phyloP scores from a whole-genome alignment of 2,797 vertebrate genomes.

The Pseudomugil gertrudae region DNA sequence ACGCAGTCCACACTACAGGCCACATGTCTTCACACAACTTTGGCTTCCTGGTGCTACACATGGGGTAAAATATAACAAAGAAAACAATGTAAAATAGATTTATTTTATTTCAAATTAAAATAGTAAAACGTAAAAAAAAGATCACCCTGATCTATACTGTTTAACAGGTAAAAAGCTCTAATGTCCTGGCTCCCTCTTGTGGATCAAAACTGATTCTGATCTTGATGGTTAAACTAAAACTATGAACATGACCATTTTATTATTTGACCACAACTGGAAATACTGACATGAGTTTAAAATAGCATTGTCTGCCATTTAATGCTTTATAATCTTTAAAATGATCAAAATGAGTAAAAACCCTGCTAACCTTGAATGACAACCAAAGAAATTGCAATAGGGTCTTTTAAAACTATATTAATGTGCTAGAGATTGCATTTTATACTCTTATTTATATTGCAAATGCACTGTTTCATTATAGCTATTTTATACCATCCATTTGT shows the following conservation, averaged over 20 bases:
- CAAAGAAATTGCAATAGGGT: too few species aligned
- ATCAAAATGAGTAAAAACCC: neutral
- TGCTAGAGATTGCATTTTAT: too few species aligned
- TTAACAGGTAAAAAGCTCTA: neutral
- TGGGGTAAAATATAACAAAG: neutral
- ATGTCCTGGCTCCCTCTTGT: constrained; percentile 2
- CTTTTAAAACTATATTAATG: too few species aligned
- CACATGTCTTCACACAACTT: constrained; percentile 83
- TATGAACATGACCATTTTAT: too few species aligned
- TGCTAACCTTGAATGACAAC: too few species aligned
- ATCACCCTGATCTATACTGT: too few species aligned
- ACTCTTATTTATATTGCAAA: too few species aligned
- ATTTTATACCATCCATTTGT: too few species aligned
- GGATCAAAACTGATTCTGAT: constrained; percentile 3
- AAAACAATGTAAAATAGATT: neutral
- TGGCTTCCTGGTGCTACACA: neutral
- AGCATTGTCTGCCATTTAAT: neutral
- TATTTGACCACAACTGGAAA: neutral
- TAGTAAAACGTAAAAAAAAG: neutral
- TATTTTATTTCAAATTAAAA: neutral
- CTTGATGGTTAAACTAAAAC: neutral
- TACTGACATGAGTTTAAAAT: neutral
- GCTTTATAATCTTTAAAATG: neutral
- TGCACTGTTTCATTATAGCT: too few species aligned
- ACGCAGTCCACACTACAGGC: constrained; percentile 88